These are phyloP conservation scores for Isichthys henryi DNA, from an alignment of 2,113 vertebrate species.

Conservation along the genomic window DNA sequence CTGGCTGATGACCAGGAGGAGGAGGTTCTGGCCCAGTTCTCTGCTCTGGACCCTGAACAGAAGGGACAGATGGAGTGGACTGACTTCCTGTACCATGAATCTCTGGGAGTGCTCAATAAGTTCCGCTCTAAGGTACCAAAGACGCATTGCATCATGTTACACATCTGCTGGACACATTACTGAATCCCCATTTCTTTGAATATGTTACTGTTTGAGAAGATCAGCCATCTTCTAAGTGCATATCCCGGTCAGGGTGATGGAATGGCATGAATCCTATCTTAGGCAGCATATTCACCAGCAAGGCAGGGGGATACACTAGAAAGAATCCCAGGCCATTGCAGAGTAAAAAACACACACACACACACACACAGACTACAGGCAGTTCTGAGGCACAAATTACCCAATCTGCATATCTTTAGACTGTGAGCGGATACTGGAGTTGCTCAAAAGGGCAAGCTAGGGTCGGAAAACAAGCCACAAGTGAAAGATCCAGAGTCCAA, in stretches of 20 bases:
- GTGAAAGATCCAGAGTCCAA: too few species aligned
- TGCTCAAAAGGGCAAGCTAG: too few species aligned
- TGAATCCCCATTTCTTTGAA: not conserved
- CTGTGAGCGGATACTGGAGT: too few species aligned
- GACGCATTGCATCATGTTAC: not conserved
- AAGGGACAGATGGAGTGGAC: constrained; percentile 82
- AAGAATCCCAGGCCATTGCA: not conserved
- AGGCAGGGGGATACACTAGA: not conserved
- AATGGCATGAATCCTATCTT: not conserved
- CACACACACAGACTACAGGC: not conserved
- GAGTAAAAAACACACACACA: not conserved
- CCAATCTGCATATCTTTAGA: not conserved
- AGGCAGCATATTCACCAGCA: not conserved
- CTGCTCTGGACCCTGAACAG: constrained; percentile 77
- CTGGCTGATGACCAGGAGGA: constrained; percentile 78
- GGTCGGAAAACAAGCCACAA: too few species aligned
- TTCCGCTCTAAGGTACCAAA: constrained; percentile 74
- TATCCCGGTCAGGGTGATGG: not conserved
- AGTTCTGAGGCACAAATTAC: not conserved
- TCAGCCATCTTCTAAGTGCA: not conserved
- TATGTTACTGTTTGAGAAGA: not conserved
- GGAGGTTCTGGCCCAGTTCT: constrained; percentile 76
- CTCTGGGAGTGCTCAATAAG: constrained; percentile 77
- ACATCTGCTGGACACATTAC: not conserved
- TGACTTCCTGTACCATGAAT: constrained; percentile 89